Evolutionary conservation across 92 coral and sea anemone species (phyloP), one percentile per base, ranked within the genome.

Genomic region (Porites evermanni): DNA sequence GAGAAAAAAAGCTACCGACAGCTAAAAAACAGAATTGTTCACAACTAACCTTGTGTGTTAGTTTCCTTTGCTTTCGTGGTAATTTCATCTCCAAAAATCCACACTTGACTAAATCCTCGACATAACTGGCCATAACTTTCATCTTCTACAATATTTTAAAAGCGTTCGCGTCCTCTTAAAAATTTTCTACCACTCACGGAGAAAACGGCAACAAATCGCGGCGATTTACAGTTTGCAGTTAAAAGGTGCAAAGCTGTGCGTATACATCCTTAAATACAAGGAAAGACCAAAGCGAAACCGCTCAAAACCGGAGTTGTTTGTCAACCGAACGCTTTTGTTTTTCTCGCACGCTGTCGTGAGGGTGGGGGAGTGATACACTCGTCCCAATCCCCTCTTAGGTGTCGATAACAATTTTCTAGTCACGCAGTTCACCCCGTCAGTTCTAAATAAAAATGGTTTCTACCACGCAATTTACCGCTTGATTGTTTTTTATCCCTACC

Each of bases 51-150:
- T 97, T 97, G 54, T 97, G 98, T 51, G 97, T 74, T 68, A 97
- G 80, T 86, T 92, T 93, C 59, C 99, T 92, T 66, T 95, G 98
- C 80, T 95, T 95, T 70, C 99, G 92, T n/a, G 99, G 99, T 53
- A 97, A 88, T 71, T 97, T 97, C 94, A 97, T 86, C 72, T 97
- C 99, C 69, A 97, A 86, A 85, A 89, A 90, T 11, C 99, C 99
- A 87, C 99, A 97, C 82, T 97, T 97, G 32, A 97, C 99, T 18
- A 97, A 87, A 85, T 94, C 99, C 88, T 97, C 98, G 16, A 76
- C 82, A 83, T 93, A 95, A 73, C 91, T 93, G 26, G 98, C 96
- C 96, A 93, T 95, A 38, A 85, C 88, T 77, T 82, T 70, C 89
- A 82, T 88, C 86, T 72, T 91, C 79, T 79, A 59, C 60, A 14